Conservation (phyloP, 2,797 vertebrate species). For the Aldrovandia affinis region DNA sequence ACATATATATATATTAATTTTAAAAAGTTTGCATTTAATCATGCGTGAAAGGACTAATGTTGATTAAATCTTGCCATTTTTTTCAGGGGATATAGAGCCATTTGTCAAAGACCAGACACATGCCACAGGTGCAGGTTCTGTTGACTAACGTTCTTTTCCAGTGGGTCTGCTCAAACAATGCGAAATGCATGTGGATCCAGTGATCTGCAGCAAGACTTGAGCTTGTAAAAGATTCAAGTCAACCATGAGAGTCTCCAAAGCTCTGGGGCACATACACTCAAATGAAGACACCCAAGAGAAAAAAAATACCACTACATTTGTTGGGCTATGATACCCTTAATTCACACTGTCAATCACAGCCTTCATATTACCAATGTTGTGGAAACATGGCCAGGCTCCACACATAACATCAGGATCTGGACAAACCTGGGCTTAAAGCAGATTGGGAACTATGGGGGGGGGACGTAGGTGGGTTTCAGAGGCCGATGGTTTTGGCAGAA, state of each 20-base stretch:
- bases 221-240: neutral
- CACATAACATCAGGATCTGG: neutral
- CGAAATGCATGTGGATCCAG: neutral
- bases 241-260: neutral
- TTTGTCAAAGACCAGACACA: neutral
- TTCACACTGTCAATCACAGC: neutral
- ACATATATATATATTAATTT: neutral
- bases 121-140: neutral
- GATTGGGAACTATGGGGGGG: neutral
- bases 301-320: neutral
- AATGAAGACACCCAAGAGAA: neutral
- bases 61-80: too few species aligned
- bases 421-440: neutral
- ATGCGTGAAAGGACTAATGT: too few species aligned
- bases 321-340: neutral
- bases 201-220: neutral
- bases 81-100: neutral
- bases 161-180: too few species aligned
- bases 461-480: neutral
- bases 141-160: neutral
- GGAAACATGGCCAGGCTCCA: neutral
- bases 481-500: neutral
- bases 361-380: neutral
- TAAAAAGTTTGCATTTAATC: neutral
- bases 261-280: neutral